phyloP scores from a whole-genome alignment of 2,113 vertebrate genomes.

The Amphiprion ocellaris region DNA sequence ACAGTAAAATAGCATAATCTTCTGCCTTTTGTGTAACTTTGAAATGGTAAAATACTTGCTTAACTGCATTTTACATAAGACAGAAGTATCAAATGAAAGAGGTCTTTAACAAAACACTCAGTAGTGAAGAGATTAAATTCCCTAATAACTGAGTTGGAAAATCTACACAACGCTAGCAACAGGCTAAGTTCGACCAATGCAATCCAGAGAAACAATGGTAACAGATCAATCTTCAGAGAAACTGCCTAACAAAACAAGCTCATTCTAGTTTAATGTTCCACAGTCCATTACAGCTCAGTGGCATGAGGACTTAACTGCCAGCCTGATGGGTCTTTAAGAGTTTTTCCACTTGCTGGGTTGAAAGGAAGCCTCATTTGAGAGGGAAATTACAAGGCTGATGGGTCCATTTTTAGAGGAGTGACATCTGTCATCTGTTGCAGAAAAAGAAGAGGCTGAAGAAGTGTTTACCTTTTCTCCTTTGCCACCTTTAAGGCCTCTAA shows the following conservation, averaged over 20 bases:
- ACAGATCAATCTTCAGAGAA: constrained; percentile 31
- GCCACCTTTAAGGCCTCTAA: constrained; percentile 95
- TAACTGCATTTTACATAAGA: background rate
- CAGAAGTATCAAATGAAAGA: background rate
- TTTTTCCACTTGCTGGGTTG: constrained; percentile 55
- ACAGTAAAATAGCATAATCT: background rate
- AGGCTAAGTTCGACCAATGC: constrained; percentile 5
- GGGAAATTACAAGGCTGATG: constrained; percentile 37
- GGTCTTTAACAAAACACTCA: background rate
- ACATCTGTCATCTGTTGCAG: constrained; percentile 44
- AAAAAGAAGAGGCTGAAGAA: background rate
- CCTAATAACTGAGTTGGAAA: constrained; percentile 5
- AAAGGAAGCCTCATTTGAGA: constrained; percentile 40
- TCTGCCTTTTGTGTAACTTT: background rate
- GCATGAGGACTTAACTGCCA: constrained; percentile 50
- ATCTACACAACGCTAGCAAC: background rate
- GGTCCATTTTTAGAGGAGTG: constrained; percentile 30
- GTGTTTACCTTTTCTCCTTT: constrained; percentile 97
- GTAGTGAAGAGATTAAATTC: background rate
- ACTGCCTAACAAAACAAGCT: constrained; percentile 41
- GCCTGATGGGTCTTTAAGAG: constrained; percentile 44
- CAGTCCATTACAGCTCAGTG: constrained; percentile 65
- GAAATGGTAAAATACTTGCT: background rate
- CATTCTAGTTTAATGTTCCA: constrained; percentile 62
- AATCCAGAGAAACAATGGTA: constrained; percentile 50